Conservation (phyloP, 2,888 invertebrate species). For the Calameuta filiformis region DNA sequence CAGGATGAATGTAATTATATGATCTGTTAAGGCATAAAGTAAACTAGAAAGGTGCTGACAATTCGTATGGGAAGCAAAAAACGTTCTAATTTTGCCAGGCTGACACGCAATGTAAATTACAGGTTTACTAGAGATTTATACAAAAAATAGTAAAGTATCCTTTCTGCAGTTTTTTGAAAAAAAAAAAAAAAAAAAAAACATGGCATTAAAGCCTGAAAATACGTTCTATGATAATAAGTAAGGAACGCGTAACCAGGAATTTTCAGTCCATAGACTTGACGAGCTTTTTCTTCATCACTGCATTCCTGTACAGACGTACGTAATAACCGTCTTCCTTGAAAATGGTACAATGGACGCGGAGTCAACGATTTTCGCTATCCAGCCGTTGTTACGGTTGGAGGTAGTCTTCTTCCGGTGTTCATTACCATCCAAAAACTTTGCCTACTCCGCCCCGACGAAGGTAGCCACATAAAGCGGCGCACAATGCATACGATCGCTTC, state of each 20-base stretch:
- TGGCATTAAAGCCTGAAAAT: background rate
- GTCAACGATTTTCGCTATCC: background rate
- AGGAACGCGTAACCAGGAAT: background rate
- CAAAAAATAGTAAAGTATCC: background rate
- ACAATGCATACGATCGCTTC: background rate
- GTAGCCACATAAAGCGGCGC: background rate
- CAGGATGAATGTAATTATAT: background rate
- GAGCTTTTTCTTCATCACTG: background rate
- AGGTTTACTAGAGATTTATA: too few relatives aligned
- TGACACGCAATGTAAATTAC: background rate
- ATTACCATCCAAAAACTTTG: background rate
- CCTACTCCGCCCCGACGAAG: background rate
- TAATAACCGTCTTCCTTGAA: background rate
- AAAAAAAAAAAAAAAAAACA: background rate
- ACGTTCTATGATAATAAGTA: background rate
- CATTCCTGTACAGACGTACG: background rate
- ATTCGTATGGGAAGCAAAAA: background rate
- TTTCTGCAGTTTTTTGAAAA: background rate
- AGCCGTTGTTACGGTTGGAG: background rate
- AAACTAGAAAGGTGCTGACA: background rate
- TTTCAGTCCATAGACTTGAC: background rate
- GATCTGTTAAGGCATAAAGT: background rate
- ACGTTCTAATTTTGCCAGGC: background rate
- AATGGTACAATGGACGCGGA: background rate
- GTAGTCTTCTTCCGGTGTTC: background rate